A percentile compares a stretch with the other conserved stretches of the same genome.
These are phyloP conservation scores for Drosophila erecta DNA, from an alignment of 1,140 invertebrate genomes.

Conservation along the genomic window DNA sequence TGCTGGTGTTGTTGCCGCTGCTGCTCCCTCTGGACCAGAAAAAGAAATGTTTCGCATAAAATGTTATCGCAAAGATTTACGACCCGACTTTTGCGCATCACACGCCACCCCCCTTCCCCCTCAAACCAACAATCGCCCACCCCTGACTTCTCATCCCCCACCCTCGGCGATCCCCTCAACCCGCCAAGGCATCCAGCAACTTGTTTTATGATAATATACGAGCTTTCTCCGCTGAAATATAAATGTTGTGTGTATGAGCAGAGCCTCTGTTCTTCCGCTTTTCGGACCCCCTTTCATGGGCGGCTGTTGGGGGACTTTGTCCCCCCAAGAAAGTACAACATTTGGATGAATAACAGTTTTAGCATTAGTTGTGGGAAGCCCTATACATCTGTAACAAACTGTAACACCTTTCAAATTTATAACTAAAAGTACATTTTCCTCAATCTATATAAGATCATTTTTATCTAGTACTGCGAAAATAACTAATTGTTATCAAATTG, in stretches of 20 bases:
- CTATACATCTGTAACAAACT: no score
- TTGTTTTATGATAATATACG: conserved; percentile 85
- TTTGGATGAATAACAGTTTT: no score
- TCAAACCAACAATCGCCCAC: conserved; percentile 11
- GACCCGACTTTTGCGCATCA: conserved; percentile 85
- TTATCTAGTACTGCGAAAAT: no score
- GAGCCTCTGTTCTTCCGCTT: conserved; percentile 29
- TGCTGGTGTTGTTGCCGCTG: conserved; percentile 31
- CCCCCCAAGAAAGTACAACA: not conserved
- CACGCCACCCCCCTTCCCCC: conserved; percentile 52
- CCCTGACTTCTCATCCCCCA: not conserved
- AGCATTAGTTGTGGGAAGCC: no score
- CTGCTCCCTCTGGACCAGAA: conserved; percentile 81
- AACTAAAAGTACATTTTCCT: no score
- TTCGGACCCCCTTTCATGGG: conserved; percentile 2
- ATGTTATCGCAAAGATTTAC: conserved; percentile 85
- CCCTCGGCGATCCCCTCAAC: conserved; percentile 11
- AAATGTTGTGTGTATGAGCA: conserved; percentile 79
- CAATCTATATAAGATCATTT: no score
- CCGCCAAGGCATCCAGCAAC: conserved; percentile 68
- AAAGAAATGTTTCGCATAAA: conserved; percentile 85
- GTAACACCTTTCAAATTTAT: no score
- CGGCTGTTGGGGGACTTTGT: not conserved
- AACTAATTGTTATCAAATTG: no score
- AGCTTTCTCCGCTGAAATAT: conserved; percentile 85